Conservation (phyloP, 2,888 invertebrate genomes). For the Resseliella maxima region DNA sequence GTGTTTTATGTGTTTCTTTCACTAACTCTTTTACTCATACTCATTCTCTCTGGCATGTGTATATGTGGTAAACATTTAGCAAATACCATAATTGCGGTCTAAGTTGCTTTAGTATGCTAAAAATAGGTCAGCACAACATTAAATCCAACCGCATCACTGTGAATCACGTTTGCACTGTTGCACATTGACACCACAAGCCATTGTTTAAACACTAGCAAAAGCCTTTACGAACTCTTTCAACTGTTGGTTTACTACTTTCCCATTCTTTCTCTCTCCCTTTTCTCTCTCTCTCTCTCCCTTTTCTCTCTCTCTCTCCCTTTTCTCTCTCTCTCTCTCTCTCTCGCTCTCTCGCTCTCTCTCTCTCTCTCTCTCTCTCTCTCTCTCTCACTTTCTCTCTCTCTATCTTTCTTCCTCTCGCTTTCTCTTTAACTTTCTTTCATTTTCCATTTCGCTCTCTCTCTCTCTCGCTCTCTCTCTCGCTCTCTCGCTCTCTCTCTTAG, state of each 20-base stretch:
- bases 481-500: too few relatives aligned
- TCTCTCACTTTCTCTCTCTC: too few relatives aligned
- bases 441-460: too few relatives aligned
- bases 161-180: conserved; percentile 14
- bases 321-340: neutral
- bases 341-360: neutral
- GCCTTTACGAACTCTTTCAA: neutral
- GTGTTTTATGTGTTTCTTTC: too few relatives aligned
- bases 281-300: too few relatives aligned
- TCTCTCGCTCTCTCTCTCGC: too few relatives aligned
- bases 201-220: neutral
- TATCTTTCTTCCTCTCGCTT: too few relatives aligned
- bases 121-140: conserved; percentile 28
- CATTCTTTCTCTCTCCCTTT: neutral
- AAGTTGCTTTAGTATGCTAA: neutral
- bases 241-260: neutral
- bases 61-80: neutral
- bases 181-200: neutral
- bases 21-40: too few relatives aligned
- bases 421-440: too few relatives aligned
- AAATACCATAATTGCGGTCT: conserved; percentile 24
- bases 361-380: too few relatives aligned
- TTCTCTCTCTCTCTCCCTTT: too few relatives aligned
- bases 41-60: neutral
- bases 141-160: neutral